Evolutionary conservation across 1,140 invertebrate genomes (phyloP).

Genomic region (Coenobita brevimanus): DNA sequence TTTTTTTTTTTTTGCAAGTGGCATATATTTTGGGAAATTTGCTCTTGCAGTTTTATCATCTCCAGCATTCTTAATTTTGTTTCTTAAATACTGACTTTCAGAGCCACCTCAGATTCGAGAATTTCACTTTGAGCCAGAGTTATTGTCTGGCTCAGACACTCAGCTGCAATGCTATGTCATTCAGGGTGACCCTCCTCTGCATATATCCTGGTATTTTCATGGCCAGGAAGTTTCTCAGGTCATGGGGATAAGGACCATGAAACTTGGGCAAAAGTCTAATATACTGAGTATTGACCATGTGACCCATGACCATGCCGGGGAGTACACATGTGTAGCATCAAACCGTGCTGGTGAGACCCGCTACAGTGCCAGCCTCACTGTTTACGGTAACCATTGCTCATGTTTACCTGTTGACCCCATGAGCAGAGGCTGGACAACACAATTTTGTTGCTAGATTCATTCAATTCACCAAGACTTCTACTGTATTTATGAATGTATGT

Average conservation of each 20-base stretch:
- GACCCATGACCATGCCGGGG: slow-evolving; percentile 76
- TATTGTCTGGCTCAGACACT: slow-evolving; percentile 75
- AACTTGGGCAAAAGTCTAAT: slow-evolving; percentile 81
- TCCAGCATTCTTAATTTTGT: not conserved
- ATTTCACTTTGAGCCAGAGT: slow-evolving; percentile 57
- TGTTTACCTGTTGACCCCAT: too few species aligned
- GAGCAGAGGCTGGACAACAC: too few species aligned
- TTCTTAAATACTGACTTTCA: slow-evolving; percentile 28
- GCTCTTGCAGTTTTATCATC: not conserved
- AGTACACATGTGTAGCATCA: slow-evolving; percentile 74
- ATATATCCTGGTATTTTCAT: slow-evolving; percentile 85
- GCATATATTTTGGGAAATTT: not conserved
- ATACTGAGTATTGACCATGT: slow-evolving; percentile 85
- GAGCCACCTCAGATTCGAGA: slow-evolving; percentile 50
- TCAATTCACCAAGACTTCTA: too few species aligned
- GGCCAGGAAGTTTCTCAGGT: slow-evolving; percentile 73
- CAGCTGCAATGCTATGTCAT: slow-evolving; percentile 85
- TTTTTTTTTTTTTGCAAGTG: too few species aligned
- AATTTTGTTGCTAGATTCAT: too few species aligned
- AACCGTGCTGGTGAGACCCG: slow-evolving; percentile 73
- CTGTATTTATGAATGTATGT: too few species aligned
- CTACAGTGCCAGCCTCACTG: slow-evolving; percentile 60
- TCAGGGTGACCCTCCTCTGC: slow-evolving; percentile 87
- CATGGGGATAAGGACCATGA: slow-evolving; percentile 72
- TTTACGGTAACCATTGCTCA: slow-evolving; percentile 59